A percentile compares a stretch with the other conserved stretches of the same genome.
phyloP scores from a whole-genome alignment of 2,797 vertebrate species.

The Lutjanus argentimaculatus region DNA sequence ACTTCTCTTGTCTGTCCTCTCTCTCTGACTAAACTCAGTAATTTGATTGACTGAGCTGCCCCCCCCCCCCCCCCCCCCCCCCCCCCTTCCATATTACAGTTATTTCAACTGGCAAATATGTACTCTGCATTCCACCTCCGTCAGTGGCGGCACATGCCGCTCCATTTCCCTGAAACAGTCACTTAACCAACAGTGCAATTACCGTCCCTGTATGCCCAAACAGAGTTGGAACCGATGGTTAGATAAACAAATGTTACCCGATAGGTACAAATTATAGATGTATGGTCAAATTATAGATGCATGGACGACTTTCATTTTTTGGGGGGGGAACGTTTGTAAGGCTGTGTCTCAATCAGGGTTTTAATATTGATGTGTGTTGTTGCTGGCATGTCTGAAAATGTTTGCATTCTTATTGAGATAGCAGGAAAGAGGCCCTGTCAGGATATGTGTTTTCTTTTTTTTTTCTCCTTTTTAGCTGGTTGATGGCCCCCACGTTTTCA shows the following conservation, averaged over 20 bases:
- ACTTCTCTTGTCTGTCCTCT: constrained; percentile 28
- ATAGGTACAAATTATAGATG: constrained; percentile 70
- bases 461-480: constrained; percentile 20
- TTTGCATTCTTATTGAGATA: constrained; percentile 73
- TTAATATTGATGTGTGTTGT: constrained; percentile 37
- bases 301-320: constrained; percentile 48
- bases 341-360: constrained; percentile 39
- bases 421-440: constrained; percentile 65
- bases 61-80: constrained; percentile 18
- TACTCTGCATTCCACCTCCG: constrained; percentile 65
- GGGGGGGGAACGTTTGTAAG: neutral
- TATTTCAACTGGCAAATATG: constrained; percentile 72
- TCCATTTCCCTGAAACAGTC: constrained; percentile 66
- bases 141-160: constrained; percentile 53
- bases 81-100: constrained; percentile 62
- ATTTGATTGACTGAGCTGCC: constrained; percentile 63
- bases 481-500: constrained; percentile 49
- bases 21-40: constrained; percentile 38
- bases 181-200: constrained; percentile 71
- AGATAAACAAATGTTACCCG: constrained; percentile 74
- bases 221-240: constrained; percentile 63
- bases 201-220: constrained; percentile 63
- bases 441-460: constrained; percentile 42
- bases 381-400: constrained; percentile 56
- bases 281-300: constrained; percentile 61